Evolutionary conservation across 2,797 vertebrate species (phyloP), one percentile per base, ranked within the genome.

Genomic region (Sebastes reedi): DNA sequence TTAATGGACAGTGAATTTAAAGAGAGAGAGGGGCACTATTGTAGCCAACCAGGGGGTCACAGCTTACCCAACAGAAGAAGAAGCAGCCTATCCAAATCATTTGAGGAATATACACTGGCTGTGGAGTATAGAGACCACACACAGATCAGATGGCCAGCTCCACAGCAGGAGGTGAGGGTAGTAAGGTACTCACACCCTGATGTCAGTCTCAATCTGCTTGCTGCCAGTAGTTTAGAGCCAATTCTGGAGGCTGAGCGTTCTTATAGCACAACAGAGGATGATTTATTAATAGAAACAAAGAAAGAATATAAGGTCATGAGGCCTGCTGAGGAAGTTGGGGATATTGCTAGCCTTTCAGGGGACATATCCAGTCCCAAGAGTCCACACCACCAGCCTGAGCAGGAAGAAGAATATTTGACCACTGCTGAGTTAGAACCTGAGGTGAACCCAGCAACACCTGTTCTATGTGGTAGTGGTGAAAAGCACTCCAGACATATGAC

Each of bases 181-280:
- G 72, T 42, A 10, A 70, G 46, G 22, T 75, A 66, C 54, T 59
- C 84, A 13, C 79, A 86, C 27, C 62, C 89, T 27, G 89, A 92
- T 54, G 79, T 82, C 39, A 78, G 67, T 39, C 56, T 86, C 29
- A 83, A 56, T 61, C 60, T 91, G 11, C 74, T 80, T 4, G 34
- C 85, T 20, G 58, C 86, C n/a, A 83, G 73, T 55, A 89, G 67
- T 81, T 84, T 94, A 62, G 91, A 95, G 74, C 87, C 94, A 61
- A 93, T 94, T 85, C 77, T 88, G 32, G 93, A 95, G 81, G 75
- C 82, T 1, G 87, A 92, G 24, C 70, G 65, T 60, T 84, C 65
- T 18, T 25, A 34, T n/a, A 27, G 34, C 25, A 67, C 75, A 79
- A n/a, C 65, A 22, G 73, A 81, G 4, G 54, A 86, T 62, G 74